Base-by-base conservation (phyloP, 2,797 vertebrate species). In the Cetoscarus ocellatus region DNA sequence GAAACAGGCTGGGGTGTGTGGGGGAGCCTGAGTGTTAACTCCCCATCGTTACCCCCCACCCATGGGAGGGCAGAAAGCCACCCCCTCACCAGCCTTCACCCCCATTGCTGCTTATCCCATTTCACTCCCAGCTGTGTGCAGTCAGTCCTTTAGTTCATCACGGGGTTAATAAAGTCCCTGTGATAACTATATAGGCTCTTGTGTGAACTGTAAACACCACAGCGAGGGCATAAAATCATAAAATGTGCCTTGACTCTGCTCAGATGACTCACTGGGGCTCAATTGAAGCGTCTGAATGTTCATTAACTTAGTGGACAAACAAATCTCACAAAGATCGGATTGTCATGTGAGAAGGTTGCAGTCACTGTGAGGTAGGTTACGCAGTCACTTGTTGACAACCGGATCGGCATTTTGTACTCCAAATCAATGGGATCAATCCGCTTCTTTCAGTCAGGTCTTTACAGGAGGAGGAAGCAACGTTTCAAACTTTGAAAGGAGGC, bases 41-140 rank as follows among this genome's bases (percentile, higher is more conserved):
- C 88, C 86, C 78, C 80, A 71, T 90, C 88, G 75, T 86, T 82
- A 82, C 73, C 88, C 78, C 86, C 79, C 83, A 86, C 81, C 84
- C 79, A 80, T 84, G 76, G 86, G 86, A 92, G 92, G 92, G 90
- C 92, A 93, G 88, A 91, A 93, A 93, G 90, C 90, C 86, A 92
- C 91, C 89, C 86, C 79, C 82, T 85, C 79, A 70, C 72, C 66
- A 86, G 83, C 65, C 85, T 85, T 87, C 80, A 80, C 83, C 86
- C 27, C 77, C 58, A 36, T 85, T 65, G 74, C 82, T 75, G 83
- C 82, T 88, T 88, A 86, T 85, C 84, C 81, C 65, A 63, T 90
- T 78, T 85, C 79, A 68, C 75, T 86, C 82, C 83, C 65, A 80
- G 69, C 84, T 85, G 82, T 88, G 80, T 86, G 87, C 76, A 84